Percentiles rank a stretch among this genome's conserved stretches.
These are phyloP conservation scores for Drosophila tsacasi DNA, from an alignment of 1,140 invertebrate genomes.

Conservation along the genomic window DNA sequence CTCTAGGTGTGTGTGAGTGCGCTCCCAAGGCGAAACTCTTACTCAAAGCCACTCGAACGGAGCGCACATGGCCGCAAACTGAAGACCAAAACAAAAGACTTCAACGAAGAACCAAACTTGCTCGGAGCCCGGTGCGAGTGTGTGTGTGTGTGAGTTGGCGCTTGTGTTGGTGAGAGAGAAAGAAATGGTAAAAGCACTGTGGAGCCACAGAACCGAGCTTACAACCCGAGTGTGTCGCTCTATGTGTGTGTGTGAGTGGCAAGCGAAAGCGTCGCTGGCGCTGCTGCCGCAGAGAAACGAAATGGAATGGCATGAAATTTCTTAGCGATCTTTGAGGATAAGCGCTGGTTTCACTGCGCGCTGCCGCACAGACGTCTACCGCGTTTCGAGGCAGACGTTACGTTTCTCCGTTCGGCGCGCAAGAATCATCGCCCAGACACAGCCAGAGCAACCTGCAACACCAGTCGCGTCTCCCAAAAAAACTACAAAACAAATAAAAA, in stretches of 20 bases:
- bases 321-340: constrained; percentile 83
- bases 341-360: constrained; percentile 80
- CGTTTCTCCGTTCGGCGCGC: constrained; percentile 76
- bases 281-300: constrained; percentile 61
- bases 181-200: constrained; percentile 72
- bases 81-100: constrained; percentile 81
- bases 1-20: constrained; percentile 4
- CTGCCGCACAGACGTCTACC: constrained; percentile 83
- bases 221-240: constrained; percentile 11
- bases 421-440: constrained; percentile 50
- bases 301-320: constrained; percentile 83
- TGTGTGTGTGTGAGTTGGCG: constrained; percentile 1
- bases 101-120: constrained; percentile 81
- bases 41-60: constrained; percentile 27
- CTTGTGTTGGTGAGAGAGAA: constrained; percentile 54
- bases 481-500: not conserved
- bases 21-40: constrained; percentile 77
- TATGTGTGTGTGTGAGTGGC: constrained; percentile 31
- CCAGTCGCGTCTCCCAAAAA: constrained; percentile 39
- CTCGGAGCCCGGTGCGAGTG: constrained; percentile 26
- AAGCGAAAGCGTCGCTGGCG: constrained; percentile 74
- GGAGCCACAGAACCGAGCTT: constrained; percentile 40
- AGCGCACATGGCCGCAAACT: constrained; percentile 73
- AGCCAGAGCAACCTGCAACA: constrained; percentile 20
- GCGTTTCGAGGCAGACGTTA: constrained; percentile 81